phyloP scores from a whole-genome alignment of 2,888 invertebrate genomes.

The Agonopterix arenella region DNA sequence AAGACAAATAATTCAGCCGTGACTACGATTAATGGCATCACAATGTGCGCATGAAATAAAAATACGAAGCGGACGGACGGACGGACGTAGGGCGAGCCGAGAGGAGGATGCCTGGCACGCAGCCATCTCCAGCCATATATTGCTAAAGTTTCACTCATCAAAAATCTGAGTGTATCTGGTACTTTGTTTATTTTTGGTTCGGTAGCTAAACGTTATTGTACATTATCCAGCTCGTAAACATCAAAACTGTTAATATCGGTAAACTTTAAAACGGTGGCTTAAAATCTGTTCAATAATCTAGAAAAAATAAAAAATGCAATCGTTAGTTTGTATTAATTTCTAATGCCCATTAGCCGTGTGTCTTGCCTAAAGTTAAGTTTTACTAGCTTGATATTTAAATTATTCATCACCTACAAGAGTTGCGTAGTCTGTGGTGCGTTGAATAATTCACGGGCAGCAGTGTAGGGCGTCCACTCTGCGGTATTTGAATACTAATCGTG shows the following conservation, averaged over 20 bases:
- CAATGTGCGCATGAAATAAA: conserved; percentile 54
- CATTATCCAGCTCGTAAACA: no score
- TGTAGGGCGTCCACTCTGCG: conserved; percentile 28
- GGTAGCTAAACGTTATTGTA: neutral
- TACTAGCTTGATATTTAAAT: conserved; percentile 20
- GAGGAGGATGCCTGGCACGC: conserved; percentile 48
- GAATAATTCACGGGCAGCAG: conserved; percentile 43
- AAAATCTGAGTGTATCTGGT: conserved; percentile 16
- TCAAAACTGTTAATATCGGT: no score
- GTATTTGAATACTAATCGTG: conserved; percentile 43
- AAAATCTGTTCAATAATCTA: no score
- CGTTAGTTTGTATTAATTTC: no score
- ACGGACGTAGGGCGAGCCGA: conserved; percentile 17
- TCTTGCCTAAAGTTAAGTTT: neutral
- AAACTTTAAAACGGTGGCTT: no score
- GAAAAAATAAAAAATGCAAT: no score
- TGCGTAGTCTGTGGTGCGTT: conserved; percentile 28
- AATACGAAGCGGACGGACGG: conserved; percentile 43
- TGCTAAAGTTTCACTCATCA: conserved; percentile 50
- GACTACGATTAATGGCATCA: conserved; percentile 46
- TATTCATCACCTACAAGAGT: conserved; percentile 37
- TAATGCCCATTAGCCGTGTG: no score
- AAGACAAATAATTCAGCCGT: conserved; percentile 29
- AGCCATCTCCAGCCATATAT: conserved; percentile 43
- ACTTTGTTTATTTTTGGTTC: conserved; percentile 6